Conservation (phyloP, 1,140 invertebrate genomes). For the Eurosta solidaginis region DNA sequence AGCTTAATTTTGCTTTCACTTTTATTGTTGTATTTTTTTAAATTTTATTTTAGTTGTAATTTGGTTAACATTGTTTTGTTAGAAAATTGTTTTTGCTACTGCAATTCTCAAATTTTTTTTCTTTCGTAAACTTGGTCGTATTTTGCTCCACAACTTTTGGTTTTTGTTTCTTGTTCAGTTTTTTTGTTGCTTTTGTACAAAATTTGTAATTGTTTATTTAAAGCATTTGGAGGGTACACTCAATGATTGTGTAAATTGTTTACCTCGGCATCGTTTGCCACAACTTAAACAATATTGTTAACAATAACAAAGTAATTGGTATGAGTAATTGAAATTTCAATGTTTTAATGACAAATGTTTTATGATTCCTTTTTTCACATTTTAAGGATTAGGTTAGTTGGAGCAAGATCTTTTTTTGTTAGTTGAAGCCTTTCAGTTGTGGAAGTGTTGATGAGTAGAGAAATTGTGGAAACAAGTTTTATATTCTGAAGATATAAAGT, state of each 20-base stretch:
- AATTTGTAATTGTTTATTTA: conserved; percentile 28
- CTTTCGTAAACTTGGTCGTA: neutral
- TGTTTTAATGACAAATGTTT: neutral
- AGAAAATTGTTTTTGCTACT: neutral
- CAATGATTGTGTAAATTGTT: conserved; percentile 11
- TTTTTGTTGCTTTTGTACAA: neutral
- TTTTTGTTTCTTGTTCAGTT: neutral
- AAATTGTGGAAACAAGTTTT: too few species aligned
- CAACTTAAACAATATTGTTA: neutral
- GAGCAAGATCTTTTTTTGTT: too few species aligned
- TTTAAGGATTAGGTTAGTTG: neutral
- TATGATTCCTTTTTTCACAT: neutral
- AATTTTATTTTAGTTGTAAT: neutral
- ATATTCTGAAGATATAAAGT: too few species aligned
- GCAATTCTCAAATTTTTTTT: neutral
- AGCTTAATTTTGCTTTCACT: neutral
- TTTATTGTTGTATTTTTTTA: neutral
- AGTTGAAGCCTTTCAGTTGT: too few species aligned
- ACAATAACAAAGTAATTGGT: conserved; percentile 14
- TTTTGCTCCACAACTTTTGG: neutral
- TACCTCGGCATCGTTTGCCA: neutral
- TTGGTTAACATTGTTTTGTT: neutral
- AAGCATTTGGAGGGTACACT: conserved; percentile 4
- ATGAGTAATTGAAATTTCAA: conserved; percentile 21
- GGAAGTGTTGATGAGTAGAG: too few species aligned